Evolutionary conservation across 1,140 invertebrate genomes (phyloP).

Genomic region (Macrocentrus cingulum): DNA sequence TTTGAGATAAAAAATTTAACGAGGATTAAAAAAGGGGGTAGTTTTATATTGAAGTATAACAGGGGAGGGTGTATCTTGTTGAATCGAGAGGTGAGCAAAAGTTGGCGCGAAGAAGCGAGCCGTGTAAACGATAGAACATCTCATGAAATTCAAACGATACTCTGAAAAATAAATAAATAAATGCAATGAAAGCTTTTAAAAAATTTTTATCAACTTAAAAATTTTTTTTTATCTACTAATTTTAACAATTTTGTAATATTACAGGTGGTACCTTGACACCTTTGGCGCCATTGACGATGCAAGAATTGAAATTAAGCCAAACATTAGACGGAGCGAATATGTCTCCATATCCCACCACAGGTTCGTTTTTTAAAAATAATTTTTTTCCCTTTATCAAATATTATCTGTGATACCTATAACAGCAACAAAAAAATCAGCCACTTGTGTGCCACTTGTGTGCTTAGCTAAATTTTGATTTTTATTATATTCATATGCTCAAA

Average conservation of each 20-base stretch:
- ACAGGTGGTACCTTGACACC: conserved; percentile 72
- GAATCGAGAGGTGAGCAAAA: conserved; percentile 17
- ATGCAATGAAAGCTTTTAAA: no score
- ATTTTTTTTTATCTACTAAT: conserved; percentile 2
- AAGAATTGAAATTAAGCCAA: conserved; percentile 73
- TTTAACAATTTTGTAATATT: conserved; percentile 33
- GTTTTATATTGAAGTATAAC: no score
- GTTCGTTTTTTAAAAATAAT: conserved; percentile 43
- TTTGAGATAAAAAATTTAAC: no score
- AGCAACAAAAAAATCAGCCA: no score
- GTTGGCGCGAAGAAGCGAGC: conserved; percentile 37
- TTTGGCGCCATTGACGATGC: conserved; percentile 76
- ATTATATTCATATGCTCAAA: no score
- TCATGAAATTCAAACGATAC: conserved; percentile 44
- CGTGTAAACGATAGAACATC: conserved; percentile 44
- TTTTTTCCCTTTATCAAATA: conserved; percentile 22
- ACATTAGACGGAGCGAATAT: conserved; percentile 65
- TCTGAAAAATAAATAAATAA: background rate
- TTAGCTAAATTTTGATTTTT: no score
- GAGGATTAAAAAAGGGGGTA: no score
- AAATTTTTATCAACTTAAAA: background rate
- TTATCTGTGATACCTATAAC: no score
- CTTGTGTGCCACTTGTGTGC: no score
- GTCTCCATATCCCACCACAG: conserved; percentile 69
- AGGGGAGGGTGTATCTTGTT: conserved; percentile 4